A percentile compares a stretch with the other conserved stretches of the same genome.
Evolutionary conservation across 2,797 vertebrate species (phyloP).

Genomic region (Adrianichthys oophorus): DNA sequence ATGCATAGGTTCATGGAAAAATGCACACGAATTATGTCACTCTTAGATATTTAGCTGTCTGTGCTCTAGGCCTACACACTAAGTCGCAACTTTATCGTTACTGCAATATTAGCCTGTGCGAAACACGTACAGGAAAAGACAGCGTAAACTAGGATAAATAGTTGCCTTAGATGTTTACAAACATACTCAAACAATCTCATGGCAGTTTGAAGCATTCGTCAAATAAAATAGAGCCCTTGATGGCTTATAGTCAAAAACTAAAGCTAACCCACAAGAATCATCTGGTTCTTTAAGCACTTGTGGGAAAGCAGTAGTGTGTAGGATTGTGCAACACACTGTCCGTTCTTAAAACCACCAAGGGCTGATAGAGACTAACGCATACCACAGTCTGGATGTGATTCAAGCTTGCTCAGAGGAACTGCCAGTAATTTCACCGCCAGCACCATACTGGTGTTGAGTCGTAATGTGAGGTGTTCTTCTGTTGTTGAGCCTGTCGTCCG

Average conservation of each 20-base stretch:
- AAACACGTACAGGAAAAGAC: too few species aligned
- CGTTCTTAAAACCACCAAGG: slow-evolving; percentile 15
- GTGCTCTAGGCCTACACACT: background rate
- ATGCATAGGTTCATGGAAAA: background rate
- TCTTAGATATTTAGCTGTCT: slow-evolving; percentile 10
- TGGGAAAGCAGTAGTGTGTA: slow-evolving; percentile 30
- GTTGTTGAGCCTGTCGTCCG: slow-evolving; percentile 11
- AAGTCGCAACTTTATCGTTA: too few species aligned
- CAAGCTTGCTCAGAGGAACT: slow-evolving; percentile 18
- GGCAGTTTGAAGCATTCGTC: too few species aligned
- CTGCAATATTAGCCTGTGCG: too few species aligned
- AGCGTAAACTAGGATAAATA: too few species aligned
- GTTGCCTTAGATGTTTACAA: too few species aligned
- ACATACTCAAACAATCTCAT: too few species aligned
- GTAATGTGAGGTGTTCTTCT: slow-evolving; percentile 15
- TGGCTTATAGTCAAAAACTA: background rate
- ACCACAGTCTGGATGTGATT: slow-evolving; percentile 40
- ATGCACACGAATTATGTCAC: background rate
- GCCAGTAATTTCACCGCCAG: background rate
- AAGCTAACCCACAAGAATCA: slow-evolving; percentile 6
- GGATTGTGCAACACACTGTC: slow-evolving; percentile 13
- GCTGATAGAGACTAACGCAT: background rate
- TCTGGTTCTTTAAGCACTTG: slow-evolving; percentile 9
- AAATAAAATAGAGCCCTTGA: too few species aligned
- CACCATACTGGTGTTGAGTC: slow-evolving; percentile 1